phyloP scores from a whole-genome alignment of 2,113 vertebrate genomes.

The Pterophyllum scalare region DNA sequence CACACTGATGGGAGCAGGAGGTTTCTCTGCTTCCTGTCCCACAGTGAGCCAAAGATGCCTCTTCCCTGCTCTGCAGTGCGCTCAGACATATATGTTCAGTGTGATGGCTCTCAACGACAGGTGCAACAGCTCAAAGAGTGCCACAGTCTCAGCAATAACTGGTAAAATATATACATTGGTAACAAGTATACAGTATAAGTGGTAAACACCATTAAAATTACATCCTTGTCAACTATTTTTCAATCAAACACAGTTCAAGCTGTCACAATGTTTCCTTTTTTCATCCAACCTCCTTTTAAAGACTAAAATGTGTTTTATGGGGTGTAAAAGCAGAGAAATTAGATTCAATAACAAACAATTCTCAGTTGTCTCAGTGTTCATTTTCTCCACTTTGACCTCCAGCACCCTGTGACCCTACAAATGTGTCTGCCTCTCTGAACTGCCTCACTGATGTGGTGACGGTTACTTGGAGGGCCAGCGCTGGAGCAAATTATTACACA shows the following conservation, averaged over 20 bases:
- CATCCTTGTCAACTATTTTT: neutral
- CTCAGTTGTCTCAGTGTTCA: neutral
- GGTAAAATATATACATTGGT: constrained; percentile 60
- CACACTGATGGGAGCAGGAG: constrained; percentile 36
- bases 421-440: constrained; percentile 49
- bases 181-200: neutral
- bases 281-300: neutral
- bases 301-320: neutral
- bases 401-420: constrained; percentile 80
- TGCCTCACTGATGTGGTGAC: constrained; percentile 64
- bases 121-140: constrained; percentile 72
- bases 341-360: neutral
- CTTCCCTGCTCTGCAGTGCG: constrained; percentile 74
- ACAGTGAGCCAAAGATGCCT: constrained; percentile 44
- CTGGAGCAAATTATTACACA: constrained; percentile 71
- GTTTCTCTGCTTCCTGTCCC: constrained; percentile 34
- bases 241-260: no score
- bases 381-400: neutral
- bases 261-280: no score
- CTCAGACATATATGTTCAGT: constrained; percentile 65
- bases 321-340: neutral
- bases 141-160: constrained; percentile 48
- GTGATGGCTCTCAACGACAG: constrained; percentile 54
- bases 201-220: no score
- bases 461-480: constrained; percentile 72